These are phyloP conservation scores for Neogobius melanostomus DNA, from an alignment of 2,113 vertebrate genomes.

Conservation along the genomic window DNA sequence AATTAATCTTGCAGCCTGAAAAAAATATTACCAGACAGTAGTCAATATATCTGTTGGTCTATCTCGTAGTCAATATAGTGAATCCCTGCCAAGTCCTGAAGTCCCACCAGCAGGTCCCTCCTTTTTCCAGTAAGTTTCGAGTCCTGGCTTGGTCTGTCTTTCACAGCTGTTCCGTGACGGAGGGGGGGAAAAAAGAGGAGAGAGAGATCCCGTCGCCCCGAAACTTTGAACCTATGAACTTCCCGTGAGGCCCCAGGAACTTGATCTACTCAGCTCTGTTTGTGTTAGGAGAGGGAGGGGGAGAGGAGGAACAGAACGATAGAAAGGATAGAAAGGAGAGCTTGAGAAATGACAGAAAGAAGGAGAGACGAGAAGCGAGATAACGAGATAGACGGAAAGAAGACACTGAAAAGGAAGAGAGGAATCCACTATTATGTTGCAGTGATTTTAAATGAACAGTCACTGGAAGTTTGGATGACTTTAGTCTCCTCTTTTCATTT, in stretches of 20 bases:
- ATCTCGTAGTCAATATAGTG: no score
- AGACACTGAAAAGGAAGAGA: neutral
- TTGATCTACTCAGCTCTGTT: neutral
- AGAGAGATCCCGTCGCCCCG: neutral
- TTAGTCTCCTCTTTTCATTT: no score
- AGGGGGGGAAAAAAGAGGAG: neutral
- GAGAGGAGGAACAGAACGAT: neutral
- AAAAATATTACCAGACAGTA: no score
- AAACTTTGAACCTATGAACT: conserved; percentile 32
- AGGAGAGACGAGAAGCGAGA: neutral
- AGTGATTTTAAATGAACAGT: no score
- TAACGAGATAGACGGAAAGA: neutral
- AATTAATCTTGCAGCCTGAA: no score
- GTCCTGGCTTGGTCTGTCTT: neutral
- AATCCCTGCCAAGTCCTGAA: no score
- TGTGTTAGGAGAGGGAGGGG: neutral
- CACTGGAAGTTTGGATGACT: no score
- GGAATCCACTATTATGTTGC: neutral
- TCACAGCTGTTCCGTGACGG: conserved; percentile 50
- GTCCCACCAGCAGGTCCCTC: no score
- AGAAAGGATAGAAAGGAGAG: no score
- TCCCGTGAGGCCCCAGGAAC: neutral
- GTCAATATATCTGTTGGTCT: no score
- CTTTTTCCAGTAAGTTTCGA: no score
- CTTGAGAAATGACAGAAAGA: neutral